Evolutionary conservation across 2,113 vertebrate genomes (phyloP).

Genomic region (Cacatua alba): DNA sequence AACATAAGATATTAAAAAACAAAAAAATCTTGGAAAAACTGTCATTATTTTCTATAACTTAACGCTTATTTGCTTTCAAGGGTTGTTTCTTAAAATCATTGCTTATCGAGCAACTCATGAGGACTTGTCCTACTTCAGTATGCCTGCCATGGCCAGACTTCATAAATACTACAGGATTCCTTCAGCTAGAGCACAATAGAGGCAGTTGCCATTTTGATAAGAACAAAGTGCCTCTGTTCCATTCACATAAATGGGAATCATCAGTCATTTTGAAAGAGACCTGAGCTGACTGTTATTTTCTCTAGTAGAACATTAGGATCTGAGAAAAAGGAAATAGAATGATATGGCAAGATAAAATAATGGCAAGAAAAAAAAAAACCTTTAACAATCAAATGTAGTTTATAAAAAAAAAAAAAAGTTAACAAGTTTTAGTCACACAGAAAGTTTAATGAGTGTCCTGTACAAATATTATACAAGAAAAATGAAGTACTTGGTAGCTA

Average conservation of each 20-base stretch:
- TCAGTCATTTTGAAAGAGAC: conserved; percentile 50
- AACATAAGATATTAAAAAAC: background rate
- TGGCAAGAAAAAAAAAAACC: background rate
- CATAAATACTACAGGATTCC: background rate
- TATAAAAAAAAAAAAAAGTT: background rate
- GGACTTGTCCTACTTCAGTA: background rate
- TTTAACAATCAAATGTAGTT: background rate
- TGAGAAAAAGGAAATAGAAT: conserved; percentile 13
- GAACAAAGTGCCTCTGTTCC: conserved; percentile 27
- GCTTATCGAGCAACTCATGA: background rate
- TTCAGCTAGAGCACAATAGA: background rate
- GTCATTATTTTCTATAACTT: background rate
- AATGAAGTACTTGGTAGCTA: background rate
- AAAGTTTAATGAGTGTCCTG: background rate
- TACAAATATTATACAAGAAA: background rate
- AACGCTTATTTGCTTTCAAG: background rate
- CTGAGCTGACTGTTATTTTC: conserved; percentile 32
- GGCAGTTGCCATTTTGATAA: conserved; percentile 44
- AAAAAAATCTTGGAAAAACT: background rate
- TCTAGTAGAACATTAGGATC: conserved; percentile 2
- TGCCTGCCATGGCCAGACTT: background rate
- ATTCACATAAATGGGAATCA: conserved; percentile 6
- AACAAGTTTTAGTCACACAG: background rate
- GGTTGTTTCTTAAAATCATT: background rate
- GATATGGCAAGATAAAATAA: background rate